Evolutionary conservation across 1,140 invertebrate species (phyloP).

Genomic region (Aphis craccivora): DNA sequence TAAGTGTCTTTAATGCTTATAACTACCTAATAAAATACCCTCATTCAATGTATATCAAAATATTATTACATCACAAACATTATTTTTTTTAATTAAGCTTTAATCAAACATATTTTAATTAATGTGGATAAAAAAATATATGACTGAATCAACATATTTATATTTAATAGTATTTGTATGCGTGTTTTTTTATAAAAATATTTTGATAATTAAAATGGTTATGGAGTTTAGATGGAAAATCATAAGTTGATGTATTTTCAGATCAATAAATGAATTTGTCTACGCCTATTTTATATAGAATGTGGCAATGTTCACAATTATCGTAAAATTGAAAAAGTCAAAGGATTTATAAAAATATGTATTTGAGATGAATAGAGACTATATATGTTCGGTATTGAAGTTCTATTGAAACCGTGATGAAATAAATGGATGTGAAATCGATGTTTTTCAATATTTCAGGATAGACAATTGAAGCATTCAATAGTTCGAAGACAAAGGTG

Average conservation of each 20-base stretch:
- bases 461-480: neutral
- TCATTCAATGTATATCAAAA: no score
- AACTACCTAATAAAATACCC: no score
- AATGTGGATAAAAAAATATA: neutral
- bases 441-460: slow-evolving; percentile 23
- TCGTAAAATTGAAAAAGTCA: neutral
- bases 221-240: neutral
- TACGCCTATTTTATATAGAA: neutral
- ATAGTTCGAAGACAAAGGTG: neutral
- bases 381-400: neutral
- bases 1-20: no score
- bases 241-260: neutral
- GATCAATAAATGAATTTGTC: neutral
- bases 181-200: neutral
- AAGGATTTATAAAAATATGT: slow-evolving; percentile 9
- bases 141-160: neutral
- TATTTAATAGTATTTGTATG: neutral
- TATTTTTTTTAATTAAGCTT: no score
- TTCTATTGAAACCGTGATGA: neutral
- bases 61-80: no score
- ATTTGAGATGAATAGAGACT: neutral
- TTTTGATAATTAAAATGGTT: neutral
- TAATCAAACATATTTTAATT: no score
- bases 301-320: neutral
- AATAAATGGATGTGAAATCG: neutral